Percentiles rank a stretch among this genome's conserved stretches.
phyloP scores from a whole-genome alignment of 1,140 invertebrate species.

The Drosophila pseudoananassae region DNA sequence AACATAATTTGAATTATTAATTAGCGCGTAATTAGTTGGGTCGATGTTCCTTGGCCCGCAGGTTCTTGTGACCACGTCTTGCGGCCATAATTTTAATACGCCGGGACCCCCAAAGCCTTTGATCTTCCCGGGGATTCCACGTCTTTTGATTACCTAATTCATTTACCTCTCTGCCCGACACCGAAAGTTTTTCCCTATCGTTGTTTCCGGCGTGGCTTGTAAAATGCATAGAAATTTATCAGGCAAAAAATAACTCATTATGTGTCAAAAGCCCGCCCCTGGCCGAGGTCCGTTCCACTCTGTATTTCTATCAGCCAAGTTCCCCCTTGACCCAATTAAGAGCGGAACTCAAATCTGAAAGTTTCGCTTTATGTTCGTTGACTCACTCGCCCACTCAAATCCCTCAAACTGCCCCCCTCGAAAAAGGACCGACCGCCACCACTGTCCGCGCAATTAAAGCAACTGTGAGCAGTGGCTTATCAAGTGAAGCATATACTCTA shows the following conservation, averaged over 20 bases:
- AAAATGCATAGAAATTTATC: conserved; percentile 62
- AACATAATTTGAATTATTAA: conserved; percentile 82
- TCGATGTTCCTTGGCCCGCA: conserved; percentile 42
- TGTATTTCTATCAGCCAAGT: neutral
- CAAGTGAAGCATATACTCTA: conserved; percentile 63
- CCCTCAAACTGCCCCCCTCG: neutral
- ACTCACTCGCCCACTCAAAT: conserved; percentile 4
- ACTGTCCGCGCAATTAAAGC: conserved; percentile 75
- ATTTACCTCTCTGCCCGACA: conserved; percentile 54
- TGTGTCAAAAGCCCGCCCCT: conserved; percentile 59
- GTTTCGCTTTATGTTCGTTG: conserved; percentile 43
- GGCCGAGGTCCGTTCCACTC: neutral
- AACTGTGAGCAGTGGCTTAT: conserved; percentile 69
- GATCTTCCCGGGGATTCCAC: conserved; percentile 62
- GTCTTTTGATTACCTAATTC: conserved; percentile 79
- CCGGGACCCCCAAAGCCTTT: conserved; percentile 47
- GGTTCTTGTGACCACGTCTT: conserved; percentile 61
- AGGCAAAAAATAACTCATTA: conserved; percentile 70
- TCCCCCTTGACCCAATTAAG: conserved; percentile 70
- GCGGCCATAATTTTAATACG: conserved; percentile 66
- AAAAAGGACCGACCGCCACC: conserved; percentile 25
- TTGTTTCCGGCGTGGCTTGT: neutral
- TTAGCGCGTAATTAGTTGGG: conserved; percentile 78
- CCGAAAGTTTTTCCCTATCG: conserved; percentile 24
- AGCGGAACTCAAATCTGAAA: conserved; percentile 59